Percentiles rank a stretch among this genome's conserved stretches.
Conservation (phyloP, 2,888 invertebrate genomes). For the Nomada ruficornis region DNA sequence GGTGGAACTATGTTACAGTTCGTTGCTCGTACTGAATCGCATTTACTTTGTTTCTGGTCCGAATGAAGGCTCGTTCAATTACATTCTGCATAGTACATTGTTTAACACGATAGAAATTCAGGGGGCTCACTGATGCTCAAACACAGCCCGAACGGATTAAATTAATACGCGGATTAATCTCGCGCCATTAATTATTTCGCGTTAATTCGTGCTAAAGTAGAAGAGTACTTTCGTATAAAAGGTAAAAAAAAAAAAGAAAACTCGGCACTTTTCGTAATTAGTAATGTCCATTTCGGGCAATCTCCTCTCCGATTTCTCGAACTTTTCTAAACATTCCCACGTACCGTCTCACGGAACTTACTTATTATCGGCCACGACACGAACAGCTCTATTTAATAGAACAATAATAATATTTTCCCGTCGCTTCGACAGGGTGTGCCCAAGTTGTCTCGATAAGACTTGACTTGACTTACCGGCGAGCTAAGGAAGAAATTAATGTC, state of each 20-base stretch:
- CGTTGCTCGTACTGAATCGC: background rate
- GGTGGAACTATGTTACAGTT: background rate
- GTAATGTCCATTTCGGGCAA: background rate
- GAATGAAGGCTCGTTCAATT: background rate
- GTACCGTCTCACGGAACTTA: background rate
- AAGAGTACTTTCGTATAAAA: background rate
- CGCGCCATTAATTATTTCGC: background rate
- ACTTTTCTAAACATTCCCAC: background rate
- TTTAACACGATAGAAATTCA: conserved; percentile 1
- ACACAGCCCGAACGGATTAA: background rate
- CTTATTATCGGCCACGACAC: background rate
- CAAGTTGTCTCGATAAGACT: conserved; percentile 12
- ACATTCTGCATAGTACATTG: background rate
- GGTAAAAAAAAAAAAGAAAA: too few relatives aligned
- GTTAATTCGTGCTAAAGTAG: background rate
- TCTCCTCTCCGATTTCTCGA: background rate
- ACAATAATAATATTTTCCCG: conserved; percentile 28
- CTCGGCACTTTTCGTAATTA: background rate
- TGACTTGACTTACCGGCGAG: background rate
- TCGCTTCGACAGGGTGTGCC: conserved; percentile 7
- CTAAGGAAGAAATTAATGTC: conserved; percentile 13
- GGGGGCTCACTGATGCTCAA: background rate
- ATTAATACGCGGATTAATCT: background rate
- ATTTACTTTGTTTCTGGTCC: background rate
- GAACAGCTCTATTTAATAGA: conserved; percentile 1